These are phyloP conservation scores for Anser brachyrhynchus DNA, from an alignment of 2,113 vertebrate genomes.

Conservation along the genomic window DNA sequence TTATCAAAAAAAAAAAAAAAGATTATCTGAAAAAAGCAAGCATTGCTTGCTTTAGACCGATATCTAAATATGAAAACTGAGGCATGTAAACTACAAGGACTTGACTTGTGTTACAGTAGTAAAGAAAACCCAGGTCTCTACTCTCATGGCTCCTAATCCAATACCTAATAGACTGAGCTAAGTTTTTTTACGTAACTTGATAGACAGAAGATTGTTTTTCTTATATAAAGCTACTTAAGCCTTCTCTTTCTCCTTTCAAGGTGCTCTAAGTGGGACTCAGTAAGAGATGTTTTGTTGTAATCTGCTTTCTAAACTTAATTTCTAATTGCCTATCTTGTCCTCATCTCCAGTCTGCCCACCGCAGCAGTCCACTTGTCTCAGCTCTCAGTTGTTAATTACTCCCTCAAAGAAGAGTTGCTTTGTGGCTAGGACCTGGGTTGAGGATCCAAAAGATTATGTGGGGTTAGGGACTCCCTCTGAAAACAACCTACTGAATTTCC, in stretches of 20 bases:
- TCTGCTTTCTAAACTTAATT: neutral
- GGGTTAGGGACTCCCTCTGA: neutral
- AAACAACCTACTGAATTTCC: neutral
- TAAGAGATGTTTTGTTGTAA: neutral
- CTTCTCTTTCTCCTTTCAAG: neutral
- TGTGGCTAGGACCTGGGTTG: neutral
- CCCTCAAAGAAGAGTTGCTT: neutral
- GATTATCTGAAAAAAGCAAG: neutral
- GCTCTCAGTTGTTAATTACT: neutral
- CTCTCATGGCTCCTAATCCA: neutral
- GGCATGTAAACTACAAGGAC: neutral
- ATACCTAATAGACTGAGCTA: neutral
- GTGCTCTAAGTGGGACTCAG: neutral
- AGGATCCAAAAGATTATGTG: neutral
- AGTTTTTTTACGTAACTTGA: neutral
- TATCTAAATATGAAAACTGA: neutral
- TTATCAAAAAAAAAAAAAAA: neutral
- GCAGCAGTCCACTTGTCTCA: neutral
- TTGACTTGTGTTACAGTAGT: neutral
- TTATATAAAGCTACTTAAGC: neutral
- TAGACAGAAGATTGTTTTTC: neutral
- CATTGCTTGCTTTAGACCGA: neutral
- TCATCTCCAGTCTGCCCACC: neutral
- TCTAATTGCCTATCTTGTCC: neutral
- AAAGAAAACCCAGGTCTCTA: neutral